Evolutionary conservation across 2,888 invertebrate genomes (phyloP), one percentile per base, ranked within the genome.

Genomic region (Emmelina monodactyla): DNA sequence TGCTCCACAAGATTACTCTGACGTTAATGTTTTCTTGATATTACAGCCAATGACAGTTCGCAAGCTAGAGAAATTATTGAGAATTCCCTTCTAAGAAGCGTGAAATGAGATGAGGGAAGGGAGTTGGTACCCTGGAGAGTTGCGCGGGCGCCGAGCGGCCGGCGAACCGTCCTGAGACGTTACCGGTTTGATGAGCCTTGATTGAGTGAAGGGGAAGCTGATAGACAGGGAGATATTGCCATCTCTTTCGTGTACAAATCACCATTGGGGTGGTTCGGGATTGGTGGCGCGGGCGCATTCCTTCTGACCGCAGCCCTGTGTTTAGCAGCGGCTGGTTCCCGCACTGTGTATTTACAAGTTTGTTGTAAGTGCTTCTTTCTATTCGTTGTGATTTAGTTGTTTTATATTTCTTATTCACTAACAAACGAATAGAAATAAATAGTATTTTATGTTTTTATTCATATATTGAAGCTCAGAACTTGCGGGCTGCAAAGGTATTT

Each of bases 31-130:
- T 59, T 58, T 55, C 58, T 54, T 56, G 53, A 53, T 58, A 53
- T 10, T 25, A 50, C 62, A 48, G 58, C 53, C 55, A 67, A 66
- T 66, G 66, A 67, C 70, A 69, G 59, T 55, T 53, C 48, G 53
- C 55, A 50, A 47, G 50, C 54, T 25, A 25, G 53, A 63, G 63
- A 62, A 69, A 69, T 70, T 62, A 69, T 70, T 65, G 63, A 65
- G 64, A 67, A 68, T 70, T 62, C 58, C 55, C 59, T 70, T 71
- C 68, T 57, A 51, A 62, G 71, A 72, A 72, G 62, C 62, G 62
- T 67, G 69, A 65, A 67, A 68, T 62, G 62, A 59, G 61, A 62
- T 58, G 55, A 30, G 22, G 36, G 29, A 30, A 29, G 36, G 29
- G 9, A 16, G 48, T 47, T 19, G 19, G n/a, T n/a, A n/a, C n/a